Evolutionary conservation across 2,797 vertebrate genomes (phyloP), one percentile per base, ranked within the genome.

Genomic region (Pseudotriccus pelzelni): DNA sequence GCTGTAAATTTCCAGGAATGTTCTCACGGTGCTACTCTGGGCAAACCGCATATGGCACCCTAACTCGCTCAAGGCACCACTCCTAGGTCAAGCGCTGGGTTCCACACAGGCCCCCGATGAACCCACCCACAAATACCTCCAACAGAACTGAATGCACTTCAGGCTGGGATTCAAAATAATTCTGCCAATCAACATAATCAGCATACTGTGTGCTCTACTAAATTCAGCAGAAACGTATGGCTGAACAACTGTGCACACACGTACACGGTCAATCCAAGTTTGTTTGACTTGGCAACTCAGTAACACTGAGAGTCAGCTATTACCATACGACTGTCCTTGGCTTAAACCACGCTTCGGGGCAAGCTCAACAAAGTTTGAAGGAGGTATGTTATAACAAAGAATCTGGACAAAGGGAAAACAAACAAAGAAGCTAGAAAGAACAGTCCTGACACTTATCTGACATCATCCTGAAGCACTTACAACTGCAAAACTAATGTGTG

Each of bases 221-320:
- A 93, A 84, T 78, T 75, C 86, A 90, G 84, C 67, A 53, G 84
- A 79, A 94, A 91, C 3, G 50, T 67, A 78, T 52, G 70, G 81
- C 52, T 55, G 80, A 93, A 90, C 74, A 94, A 95, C 90, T 79
- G 89, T 4, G 63, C 89, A 76, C 86, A 89, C 63, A 87, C 6
- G 77, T 23, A 76, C 63, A 72, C 20, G 84, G 86, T 87, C 91
- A 89, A 87, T 79, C 70, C 87, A 79, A 69, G 78, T 62, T 82
- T 78, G 66, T 93, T 64, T 73, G 68, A 86, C 67, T 84, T 93
- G 78, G 72, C 89, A 96, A 52, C 70, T 90, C 63, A 47, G 62
- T 44, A 59, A 84, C 70, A 77, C 1, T 25, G 30, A 64, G 55
- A 90, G 64, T 18, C 14, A 85, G 76, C 68, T 74, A 87, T 62